Evolutionary conservation across 1,140 invertebrate genomes (phyloP).

Genomic region (Bilobella aurantiaca): DNA sequence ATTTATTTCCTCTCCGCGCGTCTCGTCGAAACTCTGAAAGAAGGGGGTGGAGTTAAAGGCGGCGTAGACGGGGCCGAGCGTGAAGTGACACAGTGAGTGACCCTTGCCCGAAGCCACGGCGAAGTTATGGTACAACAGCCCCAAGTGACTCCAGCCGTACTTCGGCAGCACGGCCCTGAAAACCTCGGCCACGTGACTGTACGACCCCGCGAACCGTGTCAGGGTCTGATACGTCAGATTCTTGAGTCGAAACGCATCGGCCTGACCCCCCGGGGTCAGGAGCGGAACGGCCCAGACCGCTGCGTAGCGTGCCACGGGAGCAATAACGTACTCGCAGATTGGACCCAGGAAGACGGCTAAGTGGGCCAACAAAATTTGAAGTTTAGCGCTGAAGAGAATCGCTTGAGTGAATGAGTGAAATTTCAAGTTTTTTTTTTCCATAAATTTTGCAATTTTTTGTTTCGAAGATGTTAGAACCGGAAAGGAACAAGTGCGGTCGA

Average conservation of each 20-base stretch:
- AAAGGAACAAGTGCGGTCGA: too few relatives aligned
- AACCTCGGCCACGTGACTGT: conserved; percentile 47
- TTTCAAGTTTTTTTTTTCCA: too few relatives aligned
- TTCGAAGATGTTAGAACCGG: too few relatives aligned
- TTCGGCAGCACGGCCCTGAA: conserved; percentile 54
- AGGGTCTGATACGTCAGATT: conserved; percentile 58
- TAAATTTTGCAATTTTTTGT: too few relatives aligned
- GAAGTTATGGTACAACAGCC: conserved; percentile 61
- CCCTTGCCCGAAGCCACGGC: conserved; percentile 41
- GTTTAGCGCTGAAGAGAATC: too few relatives aligned
- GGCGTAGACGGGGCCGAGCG: conserved; percentile 48
- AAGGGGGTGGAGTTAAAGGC: conserved; percentile 49
- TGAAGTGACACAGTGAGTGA: conserved; percentile 63
- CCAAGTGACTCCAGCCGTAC: conserved; percentile 60
- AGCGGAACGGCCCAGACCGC: conserved; percentile 80
- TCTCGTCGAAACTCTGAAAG: conserved; percentile 55
- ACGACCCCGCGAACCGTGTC: conserved; percentile 43
- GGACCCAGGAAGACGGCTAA: conserved; percentile 79
- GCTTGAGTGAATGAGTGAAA: too few relatives aligned
- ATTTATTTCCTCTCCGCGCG: conserved; percentile 21
- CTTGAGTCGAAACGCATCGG: conserved; percentile 64
- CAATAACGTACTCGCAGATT: conserved; percentile 80
- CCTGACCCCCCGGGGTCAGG: conserved; percentile 59
- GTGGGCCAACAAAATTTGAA: not conserved
- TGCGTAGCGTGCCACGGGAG: conserved; percentile 76